Base-by-base conservation (phyloP, 2,888 invertebrate species). In the Salpingus planirostris region DNA sequence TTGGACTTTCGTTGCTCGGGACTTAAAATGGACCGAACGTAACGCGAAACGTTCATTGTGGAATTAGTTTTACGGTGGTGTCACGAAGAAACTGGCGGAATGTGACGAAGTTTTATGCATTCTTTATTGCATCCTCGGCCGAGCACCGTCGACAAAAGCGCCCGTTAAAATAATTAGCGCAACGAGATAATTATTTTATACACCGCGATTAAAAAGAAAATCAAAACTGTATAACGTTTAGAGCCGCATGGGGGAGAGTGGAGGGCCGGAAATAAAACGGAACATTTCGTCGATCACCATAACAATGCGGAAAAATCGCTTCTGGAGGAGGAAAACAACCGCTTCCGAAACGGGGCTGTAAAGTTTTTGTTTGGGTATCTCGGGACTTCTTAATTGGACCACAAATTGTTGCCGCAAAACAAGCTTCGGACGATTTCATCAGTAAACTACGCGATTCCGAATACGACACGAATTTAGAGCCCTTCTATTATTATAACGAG, bases 31-130 rank as follows among this genome's bases (percentile, higher is more conserved):
- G 27, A 35, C 42, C 36, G 26, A 38, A 42, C 38, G 44, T 38
- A 42, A 38, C 18, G 18, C 18, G 5, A 8, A 18, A 18, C 5
- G 18, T 6, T 18, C 40, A 40, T 39, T 36, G 40, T 40, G 29
- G 44, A 44, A 44, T 44, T 42, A 44, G 40, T 35, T 40, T 36
- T 38, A 42, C 40, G 38, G 31, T n/a, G n/a, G 35, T 37, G 42
- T 43, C 38, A 38, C 43, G 33, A 36, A 40, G 42, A 40, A 42
- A 31, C 27, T 32, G 39, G 32, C 33, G 39, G 31, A 40, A 45
- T 37, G 42, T 39, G 43, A 42, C 36, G 38, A 38, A 42, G 43
- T 37, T 46, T 46, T 46, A 46, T 43, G 42, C 40, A 37, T 46
- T 46, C 46, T 46, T 43, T 43, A 43, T 43, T 40, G 38, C 26